These are phyloP conservation scores for Marronus borbonicus DNA, from an alignment of 2,888 invertebrate species.

Conservation along the genomic window DNA sequence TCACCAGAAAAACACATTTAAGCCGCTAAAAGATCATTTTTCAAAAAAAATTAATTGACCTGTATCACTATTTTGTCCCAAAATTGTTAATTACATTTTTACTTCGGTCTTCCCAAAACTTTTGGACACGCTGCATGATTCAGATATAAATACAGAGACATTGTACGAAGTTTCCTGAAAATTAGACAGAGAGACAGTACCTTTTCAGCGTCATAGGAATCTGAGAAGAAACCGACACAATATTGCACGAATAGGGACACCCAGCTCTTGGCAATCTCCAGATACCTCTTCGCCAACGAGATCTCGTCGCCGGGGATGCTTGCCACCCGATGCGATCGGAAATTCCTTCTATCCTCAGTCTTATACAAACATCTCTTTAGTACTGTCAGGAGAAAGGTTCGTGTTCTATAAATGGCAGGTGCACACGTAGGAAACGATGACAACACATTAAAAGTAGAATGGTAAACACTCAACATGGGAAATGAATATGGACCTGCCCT, in stretches of 20 bases:
- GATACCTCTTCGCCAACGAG: constrained; percentile 67
- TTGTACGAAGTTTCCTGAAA: no score
- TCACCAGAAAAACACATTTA: no score
- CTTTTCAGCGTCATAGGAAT: constrained; percentile 70
- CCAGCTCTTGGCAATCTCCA: constrained; percentile 67
- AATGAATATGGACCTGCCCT: no score
- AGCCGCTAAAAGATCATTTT: no score
- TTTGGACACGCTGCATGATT: no score
- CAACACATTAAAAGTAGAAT: background rate
- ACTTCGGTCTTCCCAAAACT: no score
- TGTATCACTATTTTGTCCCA: no score
- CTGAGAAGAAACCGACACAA: constrained; percentile 69
- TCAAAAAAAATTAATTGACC: no score
- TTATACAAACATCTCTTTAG: constrained; percentile 49
- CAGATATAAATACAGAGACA: no score
- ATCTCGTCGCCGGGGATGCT: constrained; percentile 61
- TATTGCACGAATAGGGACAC: constrained; percentile 71
- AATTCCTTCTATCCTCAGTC: constrained; percentile 41
- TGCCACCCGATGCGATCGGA: constrained; percentile 23
- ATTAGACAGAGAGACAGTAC: constrained; percentile 60
- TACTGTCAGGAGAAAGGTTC: constrained; percentile 37
- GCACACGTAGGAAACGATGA: background rate
- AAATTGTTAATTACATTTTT: no score
- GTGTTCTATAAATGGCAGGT: background rate
- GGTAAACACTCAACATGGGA: no score